Evolutionary conservation across 2,113 vertebrate genomes (phyloP), one percentile per base, ranked within the genome.

Genomic region (Aldabrachelys gigantea): DNA sequence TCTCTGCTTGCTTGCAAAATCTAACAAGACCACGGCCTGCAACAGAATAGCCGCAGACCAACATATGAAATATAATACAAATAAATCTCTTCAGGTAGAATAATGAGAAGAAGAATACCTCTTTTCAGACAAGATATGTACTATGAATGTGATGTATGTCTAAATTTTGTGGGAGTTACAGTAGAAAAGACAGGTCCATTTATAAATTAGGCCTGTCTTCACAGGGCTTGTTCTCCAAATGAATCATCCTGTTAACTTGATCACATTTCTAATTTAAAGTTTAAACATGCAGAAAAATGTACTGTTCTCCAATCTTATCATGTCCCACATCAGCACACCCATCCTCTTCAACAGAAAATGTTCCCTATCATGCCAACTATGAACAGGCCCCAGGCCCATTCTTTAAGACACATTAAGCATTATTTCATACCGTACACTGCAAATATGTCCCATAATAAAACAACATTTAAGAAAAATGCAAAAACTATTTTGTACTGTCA

Each of bases 261-360:
- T 95, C 4, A 0, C 49, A 84, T 97, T 97, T 94, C 96, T 93
- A 94, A 97, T 96, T 94, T 96, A 57, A 96, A 91, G 96, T 95
- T 97, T 96, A 97, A 97, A 96, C 97, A 95, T 69, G 96, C 86
- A 96, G 93, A 91, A 95, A 96, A 97, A 97, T 94, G 90, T 97
- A 95, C 54, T 92, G 97, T 97, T 94, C 91, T 2, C 2, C 75
- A 91, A 95, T 96, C 97, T 97, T 96, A 96, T 96, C 97, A 22
- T 21, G 85, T 95, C 92, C 89, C 88, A 92, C 93, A 95, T 83
- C 91, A 91, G 89, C 83, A 92, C 83, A 84, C 69, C 92, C 90
- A 94, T 78, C 75, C 72, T 97, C 86, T 96, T 95, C 88, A 76
- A 95, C 91, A 90, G 91, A 95, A 97, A 89, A 86, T 84, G 88